Base-by-base conservation (phyloP, 2,888 invertebrate genomes). In the Portevinia maculata region DNA sequence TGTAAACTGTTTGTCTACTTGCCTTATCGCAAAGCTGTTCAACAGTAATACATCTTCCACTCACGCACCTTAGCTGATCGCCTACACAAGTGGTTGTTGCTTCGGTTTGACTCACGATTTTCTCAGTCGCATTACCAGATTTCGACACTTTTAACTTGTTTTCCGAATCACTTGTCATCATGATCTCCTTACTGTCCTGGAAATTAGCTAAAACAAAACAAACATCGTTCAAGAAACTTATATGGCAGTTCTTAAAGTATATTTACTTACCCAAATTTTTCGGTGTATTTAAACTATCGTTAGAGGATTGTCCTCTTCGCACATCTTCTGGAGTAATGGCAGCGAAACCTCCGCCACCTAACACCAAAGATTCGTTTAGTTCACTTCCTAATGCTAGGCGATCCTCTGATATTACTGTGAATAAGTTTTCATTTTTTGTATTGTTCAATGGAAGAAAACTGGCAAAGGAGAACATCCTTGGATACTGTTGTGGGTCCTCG, bases 21-120 rank as follows among this genome's bases (percentile, higher is more conserved):
- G 90, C 90, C 87, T 89, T 91, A 87, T 94, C 94, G 86, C 94
- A 94, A 30, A 94, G 91, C 85, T 93, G 93, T 7, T 92, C 91
- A 15, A 94, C 91, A 0, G 93, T 93, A 85, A 94, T 94, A 87
- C 94, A 94, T 76, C 92, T 91, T 24, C 94, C 94, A 86, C 93
- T 93, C 3, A 93, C 92, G 85, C 94, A 94, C 67, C 94, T 92
- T 57, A 94, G 88, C 85, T 94, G 93, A 0, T 92, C 92, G 62
- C 89, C 90, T 0, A 92, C 93, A 87, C 91, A 93, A 6, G 79
- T 8, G 9, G 53, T 11, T 19, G 37, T 8, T 6, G 30, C 37
- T 19, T 53, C n/a, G 8, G 3, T 75, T 50, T 48, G 50, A 24
- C 11, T 46, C 41, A 37, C 9, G 15, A 1, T 48, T 34, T 4